Conservation (phyloP, 2,888 invertebrate genomes). For the Scaptomyza tumidula region DNA sequence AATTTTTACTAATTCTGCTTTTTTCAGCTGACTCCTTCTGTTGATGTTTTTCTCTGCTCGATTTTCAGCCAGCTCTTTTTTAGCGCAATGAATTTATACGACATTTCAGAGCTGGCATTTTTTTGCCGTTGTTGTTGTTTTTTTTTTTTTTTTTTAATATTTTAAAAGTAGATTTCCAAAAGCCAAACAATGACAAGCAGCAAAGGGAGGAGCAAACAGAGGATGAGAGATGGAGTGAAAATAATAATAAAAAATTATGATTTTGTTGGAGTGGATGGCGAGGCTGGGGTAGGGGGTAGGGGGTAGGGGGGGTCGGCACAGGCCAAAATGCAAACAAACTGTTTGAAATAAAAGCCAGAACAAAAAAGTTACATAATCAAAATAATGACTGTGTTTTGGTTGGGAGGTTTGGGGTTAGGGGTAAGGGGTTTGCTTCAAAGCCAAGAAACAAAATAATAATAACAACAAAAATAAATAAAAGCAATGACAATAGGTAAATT, state of each 20-base stretch:
- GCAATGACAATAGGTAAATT: constrained; percentile 76
- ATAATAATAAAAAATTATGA: constrained; percentile 57
- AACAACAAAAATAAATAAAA: constrained; percentile 65
- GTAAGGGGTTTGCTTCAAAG: constrained; percentile 28
- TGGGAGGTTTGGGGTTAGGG: not conserved
- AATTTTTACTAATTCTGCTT: constrained; percentile 68
- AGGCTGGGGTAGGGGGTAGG: constrained; percentile 21
- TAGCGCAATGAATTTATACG: constrained; percentile 53
- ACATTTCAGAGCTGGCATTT: constrained; percentile 44
- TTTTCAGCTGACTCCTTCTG: constrained; percentile 8
- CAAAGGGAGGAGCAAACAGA: constrained; percentile 47
- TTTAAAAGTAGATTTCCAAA: constrained; percentile 64
- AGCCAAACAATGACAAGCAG: constrained; percentile 37
- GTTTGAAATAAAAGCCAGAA: constrained; percentile 69
- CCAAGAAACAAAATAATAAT: constrained; percentile 57
- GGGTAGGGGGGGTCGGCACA: constrained; percentile 23
- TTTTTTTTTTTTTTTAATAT: constrained; percentile 62
- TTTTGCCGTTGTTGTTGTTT: not conserved
- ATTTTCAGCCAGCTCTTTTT: constrained; percentile 20
- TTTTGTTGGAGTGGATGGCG: constrained; percentile 20
- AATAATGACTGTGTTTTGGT: constrained; percentile 70
- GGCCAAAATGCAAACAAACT: constrained; percentile 68
- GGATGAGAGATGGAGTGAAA: not conserved
- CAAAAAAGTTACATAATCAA: constrained; percentile 75
- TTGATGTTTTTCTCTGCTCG: constrained; percentile 28